Conservation (phyloP, 2,113 vertebrate genomes). For the Gymnocephalus cernua region DNA sequence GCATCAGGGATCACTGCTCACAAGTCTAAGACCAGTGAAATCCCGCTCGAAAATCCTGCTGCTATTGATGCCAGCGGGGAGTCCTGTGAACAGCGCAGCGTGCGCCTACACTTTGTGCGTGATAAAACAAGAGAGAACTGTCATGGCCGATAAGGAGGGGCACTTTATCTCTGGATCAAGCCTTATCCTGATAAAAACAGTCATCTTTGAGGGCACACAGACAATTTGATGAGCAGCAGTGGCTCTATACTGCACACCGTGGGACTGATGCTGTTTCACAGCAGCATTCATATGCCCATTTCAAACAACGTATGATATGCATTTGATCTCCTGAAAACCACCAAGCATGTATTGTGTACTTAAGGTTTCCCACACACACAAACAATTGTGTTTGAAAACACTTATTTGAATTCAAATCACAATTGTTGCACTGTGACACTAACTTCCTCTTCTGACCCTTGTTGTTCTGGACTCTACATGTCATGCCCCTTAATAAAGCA, state of each 20-base stretch:
- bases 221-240: conserved; percentile 56
- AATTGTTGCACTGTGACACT: neutral
- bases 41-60: conserved; percentile 68
- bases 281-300: conserved; percentile 52
- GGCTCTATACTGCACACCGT: conserved; percentile 5
- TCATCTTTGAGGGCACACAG: conserved; percentile 58
- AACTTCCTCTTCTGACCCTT: conserved; percentile 4
- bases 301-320: conserved; percentile 24
- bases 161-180: conserved; percentile 73
- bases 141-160: conserved; percentile 69
- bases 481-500: conserved; percentile 30
- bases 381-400: neutral
- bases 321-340: neutral
- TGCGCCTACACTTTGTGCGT: conserved; percentile 46
- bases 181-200: conserved; percentile 69
- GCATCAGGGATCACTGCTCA: conserved; percentile 73
- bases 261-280: conserved; percentile 43
- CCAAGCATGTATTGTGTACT: neutral
- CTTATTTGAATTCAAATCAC: neutral
- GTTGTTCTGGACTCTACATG: conserved; percentile 1
- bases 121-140: conserved; percentile 67
- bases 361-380: conserved; percentile 3
- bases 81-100: conserved; percentile 38
- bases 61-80: conserved; percentile 68
- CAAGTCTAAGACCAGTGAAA: conserved; percentile 68